phyloP scores from a whole-genome alignment of 2,797 vertebrate species.

The Rhinella marina region DNA sequence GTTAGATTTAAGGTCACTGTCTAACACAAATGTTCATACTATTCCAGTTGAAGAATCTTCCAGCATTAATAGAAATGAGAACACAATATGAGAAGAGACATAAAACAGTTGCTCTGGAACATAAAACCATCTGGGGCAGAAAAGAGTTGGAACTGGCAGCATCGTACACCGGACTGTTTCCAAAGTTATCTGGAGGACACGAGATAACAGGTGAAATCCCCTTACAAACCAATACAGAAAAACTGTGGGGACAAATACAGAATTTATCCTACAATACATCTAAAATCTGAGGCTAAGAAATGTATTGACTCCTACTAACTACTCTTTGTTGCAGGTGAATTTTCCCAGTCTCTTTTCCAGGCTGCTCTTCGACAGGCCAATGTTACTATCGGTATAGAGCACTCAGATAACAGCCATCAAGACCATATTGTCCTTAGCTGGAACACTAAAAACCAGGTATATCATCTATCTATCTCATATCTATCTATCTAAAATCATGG shows the following conservation, averaged over 20 bases:
- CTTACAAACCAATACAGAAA: neutral
- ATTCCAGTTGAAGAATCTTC: constrained; percentile 76
- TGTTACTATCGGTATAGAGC: constrained; percentile 72
- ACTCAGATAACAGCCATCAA: constrained; percentile 64
- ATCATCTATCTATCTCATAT: constrained; percentile 50
- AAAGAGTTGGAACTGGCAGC: constrained; percentile 72
- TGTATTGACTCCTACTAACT: neutral
- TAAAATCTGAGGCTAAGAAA: neutral
- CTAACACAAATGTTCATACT: neutral
- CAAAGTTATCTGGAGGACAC: constrained; percentile 70
- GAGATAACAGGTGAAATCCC: constrained; percentile 72
- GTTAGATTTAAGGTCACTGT: neutral
- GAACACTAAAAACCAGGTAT: constrained; percentile 74
- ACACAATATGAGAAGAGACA: constrained; percentile 71
- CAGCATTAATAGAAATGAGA: constrained; percentile 72
- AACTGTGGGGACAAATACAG: too few species aligned
- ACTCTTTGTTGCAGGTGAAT: constrained; percentile 70
- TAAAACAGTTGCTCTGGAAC: constrained; percentile 72
- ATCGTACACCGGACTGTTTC: constrained; percentile 71
- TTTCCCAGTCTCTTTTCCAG: constrained; percentile 67
- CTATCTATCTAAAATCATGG: neutral
- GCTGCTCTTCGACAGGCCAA: constrained; percentile 69
- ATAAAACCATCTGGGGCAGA: constrained; percentile 76
- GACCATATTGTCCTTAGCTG: constrained; percentile 76
- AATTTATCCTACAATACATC: neutral